phyloP scores from a whole-genome alignment of 2,888 invertebrate species.

The Osmoderma eremita region DNA sequence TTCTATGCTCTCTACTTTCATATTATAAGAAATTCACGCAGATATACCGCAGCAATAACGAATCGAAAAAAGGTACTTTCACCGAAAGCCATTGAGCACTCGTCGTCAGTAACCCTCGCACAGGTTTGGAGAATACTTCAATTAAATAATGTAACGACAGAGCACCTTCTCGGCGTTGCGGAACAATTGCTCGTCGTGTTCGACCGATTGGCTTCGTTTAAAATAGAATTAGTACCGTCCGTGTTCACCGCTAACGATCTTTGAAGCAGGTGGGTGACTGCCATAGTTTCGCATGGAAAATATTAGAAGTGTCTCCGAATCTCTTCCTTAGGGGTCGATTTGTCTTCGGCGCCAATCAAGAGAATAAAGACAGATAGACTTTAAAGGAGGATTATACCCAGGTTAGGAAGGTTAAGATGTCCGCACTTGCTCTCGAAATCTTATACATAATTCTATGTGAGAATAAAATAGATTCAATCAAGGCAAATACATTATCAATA shows the following conservation, averaged over 20 bases:
- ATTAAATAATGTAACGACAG: constrained; percentile 49
- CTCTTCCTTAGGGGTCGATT: not conserved
- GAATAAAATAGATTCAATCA: too few relatives aligned
- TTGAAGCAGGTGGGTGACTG: constrained; percentile 49
- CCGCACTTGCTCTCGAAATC: too few relatives aligned
- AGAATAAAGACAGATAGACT: too few relatives aligned
- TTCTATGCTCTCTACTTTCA: too few relatives aligned
- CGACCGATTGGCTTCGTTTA: constrained; percentile 56
- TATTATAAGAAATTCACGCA: too few relatives aligned
- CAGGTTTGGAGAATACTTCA: constrained; percentile 47
- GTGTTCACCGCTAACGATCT: constrained; percentile 50
- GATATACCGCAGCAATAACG: too few relatives aligned
- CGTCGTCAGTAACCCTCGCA: not conserved
- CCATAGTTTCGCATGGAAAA: constrained; percentile 38
- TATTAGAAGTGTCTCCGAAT: constrained; percentile 5
- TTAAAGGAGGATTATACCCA: too few relatives aligned
- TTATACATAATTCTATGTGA: too few relatives aligned
- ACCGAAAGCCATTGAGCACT: not conserved
- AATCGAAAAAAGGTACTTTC: not conserved
- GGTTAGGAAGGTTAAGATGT: too few relatives aligned
- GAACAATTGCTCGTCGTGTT: constrained; percentile 33
- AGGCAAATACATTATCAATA: too few relatives aligned
- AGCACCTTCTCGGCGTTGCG: constrained; percentile 43
- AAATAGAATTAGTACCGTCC: constrained; percentile 46
- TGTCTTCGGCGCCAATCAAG: too few relatives aligned